Conservation (phyloP, 2,888 invertebrate genomes). For the Chesias legatella region DNA sequence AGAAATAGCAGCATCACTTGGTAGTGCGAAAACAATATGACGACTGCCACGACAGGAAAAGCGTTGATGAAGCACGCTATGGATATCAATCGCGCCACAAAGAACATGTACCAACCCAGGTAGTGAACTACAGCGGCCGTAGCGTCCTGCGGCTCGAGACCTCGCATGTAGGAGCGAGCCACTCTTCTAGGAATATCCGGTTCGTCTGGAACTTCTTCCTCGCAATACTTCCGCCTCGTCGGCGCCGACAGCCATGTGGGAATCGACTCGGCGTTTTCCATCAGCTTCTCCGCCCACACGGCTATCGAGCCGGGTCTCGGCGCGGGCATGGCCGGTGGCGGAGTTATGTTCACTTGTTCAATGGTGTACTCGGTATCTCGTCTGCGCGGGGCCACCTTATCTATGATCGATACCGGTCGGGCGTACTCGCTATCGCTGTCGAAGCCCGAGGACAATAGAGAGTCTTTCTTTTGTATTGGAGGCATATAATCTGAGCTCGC, state of each 20-base stretch:
- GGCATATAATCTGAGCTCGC: slow-evolving; percentile 56
- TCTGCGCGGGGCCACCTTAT: slow-evolving; percentile 59
- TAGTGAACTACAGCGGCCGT: slow-evolving; percentile 85
- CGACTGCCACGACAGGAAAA: slow-evolving; percentile 82
- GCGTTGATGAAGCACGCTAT: slow-evolving; percentile 85
- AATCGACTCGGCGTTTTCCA: slow-evolving; percentile 79
- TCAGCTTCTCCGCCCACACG: slow-evolving; percentile 71
- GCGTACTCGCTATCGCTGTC: slow-evolving; percentile 65
- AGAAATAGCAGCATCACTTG: slow-evolving; percentile 83
- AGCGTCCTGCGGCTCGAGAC: slow-evolving; percentile 87
- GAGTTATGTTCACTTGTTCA: slow-evolving; percentile 67
- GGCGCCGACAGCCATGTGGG: slow-evolving; percentile 74
- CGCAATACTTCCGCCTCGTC: slow-evolving; percentile 59
- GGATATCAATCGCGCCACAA: slow-evolving; percentile 85
- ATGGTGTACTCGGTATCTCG: slow-evolving; percentile 53
- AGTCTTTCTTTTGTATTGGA: slow-evolving; percentile 32
- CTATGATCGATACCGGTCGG: slow-evolving; percentile 60
- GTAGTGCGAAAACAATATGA: slow-evolving; percentile 83
- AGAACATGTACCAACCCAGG: slow-evolving; percentile 89
- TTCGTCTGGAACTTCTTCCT: slow-evolving; percentile 55
- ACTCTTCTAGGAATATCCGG: slow-evolving; percentile 62
- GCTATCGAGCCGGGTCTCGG: slow-evolving; percentile 64
- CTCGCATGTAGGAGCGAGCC: slow-evolving; percentile 79
- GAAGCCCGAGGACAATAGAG: slow-evolving; percentile 31
- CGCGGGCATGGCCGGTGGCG: slow-evolving; percentile 70